phyloP scores from a whole-genome alignment of 1,140 invertebrate genomes.

The Aplysia californica region DNA sequence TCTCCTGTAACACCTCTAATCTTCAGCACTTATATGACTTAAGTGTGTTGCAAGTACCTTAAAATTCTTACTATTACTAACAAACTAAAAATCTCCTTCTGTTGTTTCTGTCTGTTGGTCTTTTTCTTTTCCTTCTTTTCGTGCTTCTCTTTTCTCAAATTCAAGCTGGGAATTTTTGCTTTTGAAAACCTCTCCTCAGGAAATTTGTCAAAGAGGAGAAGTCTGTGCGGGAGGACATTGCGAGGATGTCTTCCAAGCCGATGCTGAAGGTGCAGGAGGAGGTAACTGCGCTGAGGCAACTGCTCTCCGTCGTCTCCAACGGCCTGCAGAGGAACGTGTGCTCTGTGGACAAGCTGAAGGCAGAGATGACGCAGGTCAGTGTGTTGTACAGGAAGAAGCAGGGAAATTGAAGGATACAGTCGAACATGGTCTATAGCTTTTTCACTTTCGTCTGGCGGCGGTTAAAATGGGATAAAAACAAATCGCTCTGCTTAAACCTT shows the following conservation, averaged over 20 bases:
- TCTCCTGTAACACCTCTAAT: too few species aligned
- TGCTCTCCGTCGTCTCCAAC: slow-evolving; percentile 73
- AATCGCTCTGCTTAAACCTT: too few species aligned
- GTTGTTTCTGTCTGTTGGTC: too few species aligned
- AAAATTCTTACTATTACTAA: neutral
- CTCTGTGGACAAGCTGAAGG: slow-evolving; percentile 78
- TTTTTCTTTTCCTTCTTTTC: too few species aligned
- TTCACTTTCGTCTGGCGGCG: too few species aligned
- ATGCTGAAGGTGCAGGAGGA: slow-evolving; percentile 76
- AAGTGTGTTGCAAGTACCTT: neutral
- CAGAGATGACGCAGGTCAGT: slow-evolving; percentile 76
- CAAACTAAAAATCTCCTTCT: too few species aligned
- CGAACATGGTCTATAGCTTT: too few species aligned
- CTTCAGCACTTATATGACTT: too few species aligned
- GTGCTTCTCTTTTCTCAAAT: neutral
- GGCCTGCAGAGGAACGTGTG: slow-evolving; percentile 71
- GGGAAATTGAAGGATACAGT: too few species aligned
- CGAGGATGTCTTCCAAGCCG: slow-evolving; percentile 78
- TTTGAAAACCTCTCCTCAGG: too few species aligned
- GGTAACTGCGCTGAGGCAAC: slow-evolving; percentile 74
- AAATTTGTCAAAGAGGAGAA: slow-evolving; percentile 87
- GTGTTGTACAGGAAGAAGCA: too few species aligned
- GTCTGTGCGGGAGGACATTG: slow-evolving; percentile 82
- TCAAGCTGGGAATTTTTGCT: slow-evolving; percentile 56
- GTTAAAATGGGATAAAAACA: too few species aligned